Evolutionary conservation across 2,797 vertebrate species (phyloP).

Genomic region (Nasua narica): DNA sequence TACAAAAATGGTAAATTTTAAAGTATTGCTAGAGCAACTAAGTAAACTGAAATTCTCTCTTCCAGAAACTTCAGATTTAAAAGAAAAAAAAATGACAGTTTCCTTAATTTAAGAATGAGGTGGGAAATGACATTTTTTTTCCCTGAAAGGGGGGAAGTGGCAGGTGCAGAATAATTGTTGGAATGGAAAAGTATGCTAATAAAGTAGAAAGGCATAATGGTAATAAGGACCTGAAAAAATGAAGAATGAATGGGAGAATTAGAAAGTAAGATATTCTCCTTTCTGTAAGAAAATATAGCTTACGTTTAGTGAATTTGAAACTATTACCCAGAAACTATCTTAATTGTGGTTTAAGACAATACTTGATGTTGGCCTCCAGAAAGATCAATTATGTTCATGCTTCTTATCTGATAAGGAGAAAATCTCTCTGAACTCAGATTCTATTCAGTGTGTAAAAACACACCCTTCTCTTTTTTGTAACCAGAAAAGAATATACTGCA

Average conservation of each 20-base stretch:
- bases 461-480: neutral
- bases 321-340: neutral
- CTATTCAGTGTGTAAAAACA: neutral
- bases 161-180: neutral
- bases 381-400: neutral
- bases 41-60: neutral
- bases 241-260: neutral
- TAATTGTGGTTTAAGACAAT: neutral
- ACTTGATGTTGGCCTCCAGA: neutral
- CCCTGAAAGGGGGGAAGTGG: neutral
- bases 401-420: neutral
- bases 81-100: neutral
- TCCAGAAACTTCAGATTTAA: neutral
- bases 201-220: neutral
- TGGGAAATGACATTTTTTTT: neutral
- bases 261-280: neutral
- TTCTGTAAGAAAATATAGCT: neutral
- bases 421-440: neutral
- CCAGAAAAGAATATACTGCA: neutral
- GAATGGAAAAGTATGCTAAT: neutral
- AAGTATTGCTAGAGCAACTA: neutral
- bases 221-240: neutral
- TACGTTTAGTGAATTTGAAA: neutral
- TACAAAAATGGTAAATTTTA: slow-evolving; percentile 3
- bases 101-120: neutral